These are phyloP conservation scores for Hymenochirus boettgeri DNA, from an alignment of 2,113 vertebrate species.

Conservation along the genomic window DNA sequence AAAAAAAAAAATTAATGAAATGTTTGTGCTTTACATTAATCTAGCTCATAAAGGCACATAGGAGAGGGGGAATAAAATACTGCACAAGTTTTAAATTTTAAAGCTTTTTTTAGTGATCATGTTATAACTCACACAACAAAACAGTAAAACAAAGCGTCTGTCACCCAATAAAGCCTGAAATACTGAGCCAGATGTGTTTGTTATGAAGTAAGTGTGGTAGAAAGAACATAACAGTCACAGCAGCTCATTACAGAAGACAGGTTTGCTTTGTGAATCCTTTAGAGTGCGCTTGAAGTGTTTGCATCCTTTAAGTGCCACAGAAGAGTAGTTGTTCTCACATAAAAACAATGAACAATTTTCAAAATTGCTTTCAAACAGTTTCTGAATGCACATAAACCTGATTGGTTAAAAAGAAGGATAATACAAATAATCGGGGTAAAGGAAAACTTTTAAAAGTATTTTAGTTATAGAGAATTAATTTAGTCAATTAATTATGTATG, in stretches of 20 bases:
- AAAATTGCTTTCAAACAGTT: not conserved
- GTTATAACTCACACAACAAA: not conserved
- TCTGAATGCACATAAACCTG: not conserved
- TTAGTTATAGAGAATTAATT: no score
- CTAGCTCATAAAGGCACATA: no score
- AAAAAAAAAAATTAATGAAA: no score
- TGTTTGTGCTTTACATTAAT: no score
- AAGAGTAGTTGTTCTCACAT: conserved; percentile 3
- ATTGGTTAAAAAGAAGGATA: no score
- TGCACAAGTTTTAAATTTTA: not conserved
- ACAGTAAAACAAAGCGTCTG: not conserved
- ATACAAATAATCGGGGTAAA: no score
- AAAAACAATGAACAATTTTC: not conserved
- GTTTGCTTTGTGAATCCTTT: not conserved
- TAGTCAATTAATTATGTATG: no score
- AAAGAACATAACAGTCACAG: not conserved
- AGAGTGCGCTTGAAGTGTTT: not conserved
- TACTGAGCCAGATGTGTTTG: conserved; percentile 2
- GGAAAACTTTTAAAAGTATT: no score
- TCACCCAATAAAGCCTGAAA: conserved; percentile 1
- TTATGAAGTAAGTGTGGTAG: not conserved
- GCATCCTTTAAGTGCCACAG: not conserved
- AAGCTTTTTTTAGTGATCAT: not conserved
- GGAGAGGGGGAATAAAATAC: not conserved
- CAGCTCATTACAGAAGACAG: conserved; percentile 1